Evolutionary conservation across 2,888 invertebrate species (phyloP), one percentile per base, ranked within the genome.

Genomic region (Proisotoma minuta): DNA sequence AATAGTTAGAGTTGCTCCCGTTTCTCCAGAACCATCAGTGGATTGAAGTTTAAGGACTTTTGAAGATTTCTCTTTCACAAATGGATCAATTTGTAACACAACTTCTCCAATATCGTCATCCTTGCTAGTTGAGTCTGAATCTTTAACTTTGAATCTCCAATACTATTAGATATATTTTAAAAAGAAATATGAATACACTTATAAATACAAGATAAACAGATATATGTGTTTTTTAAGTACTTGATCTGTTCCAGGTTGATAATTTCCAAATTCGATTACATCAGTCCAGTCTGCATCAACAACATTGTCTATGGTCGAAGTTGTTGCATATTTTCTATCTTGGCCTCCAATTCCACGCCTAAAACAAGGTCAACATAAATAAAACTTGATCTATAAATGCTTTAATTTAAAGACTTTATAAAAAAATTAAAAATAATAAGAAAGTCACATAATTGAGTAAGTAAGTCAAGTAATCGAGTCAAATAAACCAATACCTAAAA

Each of bases 221-320:
- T 47, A 47, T 18, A 47, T 5, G 20, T 47, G 20, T n/a, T 18
- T 8, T 5, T n/a, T 5, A 5, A 50, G 4, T 28, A 54, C 54
- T 27, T 62, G 66, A 47, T 70, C 62, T 39, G 63, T 66, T 61
- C 72, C 71, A 27, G 65, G 68, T 57, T 69, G 68, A n/a, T 67
- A 73, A 40, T 73, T 73, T 39, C 70, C 64, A 54, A 71, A 73
- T 50, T 71, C 68, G 50, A 72, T 69, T 1, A 63, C 57, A 43
- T 72, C 70, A 2, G 60, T 56, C 71, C 72, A 74, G 34, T 66
- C 66, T 2, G 71, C 69, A 54, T 73, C 69, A 1, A 71, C 68
- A 8, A 69, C 71, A 40, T 74, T 69, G 51, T 73, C 69, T 15
- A 71, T 69, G 8, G 63, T 60, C 5, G 62, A 58, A 0, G 72